Evolutionary conservation across 2,888 invertebrate species (phyloP).

Genomic region (Apodemia zela): DNA sequence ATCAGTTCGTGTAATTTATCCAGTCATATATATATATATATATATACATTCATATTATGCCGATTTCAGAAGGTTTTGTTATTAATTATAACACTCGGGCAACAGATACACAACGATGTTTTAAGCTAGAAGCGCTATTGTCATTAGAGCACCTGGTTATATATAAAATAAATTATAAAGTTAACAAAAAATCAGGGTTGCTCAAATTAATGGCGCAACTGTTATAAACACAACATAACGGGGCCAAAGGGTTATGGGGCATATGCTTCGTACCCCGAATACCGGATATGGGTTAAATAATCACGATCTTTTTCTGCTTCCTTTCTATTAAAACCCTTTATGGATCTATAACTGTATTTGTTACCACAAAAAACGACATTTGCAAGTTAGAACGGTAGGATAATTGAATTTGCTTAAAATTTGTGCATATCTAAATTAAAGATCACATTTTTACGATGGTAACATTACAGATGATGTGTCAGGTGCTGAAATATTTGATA

Average conservation of each 20-base stretch:
- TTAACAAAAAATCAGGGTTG: slow-evolving; percentile 54
- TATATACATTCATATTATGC: too few relatives aligned
- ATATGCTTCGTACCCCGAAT: slow-evolving; percentile 57
- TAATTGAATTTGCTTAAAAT: not conserved
- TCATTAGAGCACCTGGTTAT: slow-evolving; percentile 52
- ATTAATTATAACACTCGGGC: too few relatives aligned
- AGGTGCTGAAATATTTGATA: not conserved
- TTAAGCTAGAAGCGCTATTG: too few relatives aligned
- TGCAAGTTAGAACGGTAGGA: slow-evolving; percentile 56
- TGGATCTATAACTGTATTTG: slow-evolving; percentile 56
- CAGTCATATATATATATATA: too few relatives aligned
- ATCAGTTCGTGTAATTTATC: too few relatives aligned
- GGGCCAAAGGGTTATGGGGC: slow-evolving; percentile 77
- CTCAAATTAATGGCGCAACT: slow-evolving; percentile 68
- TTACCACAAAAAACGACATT: slow-evolving; percentile 59
- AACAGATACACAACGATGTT: too few relatives aligned
- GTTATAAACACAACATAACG: slow-evolving; percentile 66
- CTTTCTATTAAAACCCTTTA: slow-evolving; percentile 63
- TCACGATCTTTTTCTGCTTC: slow-evolving; percentile 66
- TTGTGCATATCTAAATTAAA: not conserved
- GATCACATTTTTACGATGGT: not conserved
- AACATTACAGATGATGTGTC: not conserved
- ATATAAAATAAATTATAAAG: slow-evolving; percentile 38
- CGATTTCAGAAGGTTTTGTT: too few relatives aligned
- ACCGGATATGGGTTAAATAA: slow-evolving; percentile 78